Evolutionary conservation across 2,113 vertebrate species (phyloP).

Genomic region (Bos javanicus): DNA sequence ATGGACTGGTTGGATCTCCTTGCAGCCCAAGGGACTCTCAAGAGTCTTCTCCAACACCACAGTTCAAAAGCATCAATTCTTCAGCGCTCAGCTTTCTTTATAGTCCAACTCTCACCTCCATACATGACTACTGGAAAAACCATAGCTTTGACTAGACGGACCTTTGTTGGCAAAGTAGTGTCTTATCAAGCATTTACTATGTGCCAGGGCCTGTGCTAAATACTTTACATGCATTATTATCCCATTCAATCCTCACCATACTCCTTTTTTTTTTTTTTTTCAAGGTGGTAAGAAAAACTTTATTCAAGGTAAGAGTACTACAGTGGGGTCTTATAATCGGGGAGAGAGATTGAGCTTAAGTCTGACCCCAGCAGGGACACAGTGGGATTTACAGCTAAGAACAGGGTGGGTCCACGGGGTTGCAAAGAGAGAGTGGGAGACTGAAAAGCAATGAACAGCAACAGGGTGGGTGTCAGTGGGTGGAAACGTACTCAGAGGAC

Average conservation of each 20-base stretch:
- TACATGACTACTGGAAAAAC: not conserved
- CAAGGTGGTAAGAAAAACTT: no score
- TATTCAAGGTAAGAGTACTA: no score
- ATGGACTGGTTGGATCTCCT: not conserved
- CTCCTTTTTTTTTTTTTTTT: no score
- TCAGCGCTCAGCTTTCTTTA: fast-evolving
- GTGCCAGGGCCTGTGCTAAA: not conserved
- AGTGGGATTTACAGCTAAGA: no score
- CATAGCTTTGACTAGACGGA: not conserved
- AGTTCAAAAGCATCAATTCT: not conserved
- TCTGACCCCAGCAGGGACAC: no score
- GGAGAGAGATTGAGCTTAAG: no score
- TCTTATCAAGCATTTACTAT: not conserved
- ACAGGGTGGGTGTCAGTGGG: no score
- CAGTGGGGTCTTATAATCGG: no score
- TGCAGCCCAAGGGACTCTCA: not conserved
- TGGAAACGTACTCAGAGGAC: no score
- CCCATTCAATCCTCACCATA: not conserved
- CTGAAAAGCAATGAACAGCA: no score
- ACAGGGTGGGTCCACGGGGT: no score
- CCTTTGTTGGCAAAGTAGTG: not conserved
- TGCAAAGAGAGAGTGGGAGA: no score
- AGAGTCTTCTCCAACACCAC: not conserved
- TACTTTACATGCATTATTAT: not conserved
- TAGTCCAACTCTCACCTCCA: not conserved